Evolutionary conservation across 1,140 invertebrate species (phyloP).

Genomic region (Hermatobates lingyangjiaoensis): DNA sequence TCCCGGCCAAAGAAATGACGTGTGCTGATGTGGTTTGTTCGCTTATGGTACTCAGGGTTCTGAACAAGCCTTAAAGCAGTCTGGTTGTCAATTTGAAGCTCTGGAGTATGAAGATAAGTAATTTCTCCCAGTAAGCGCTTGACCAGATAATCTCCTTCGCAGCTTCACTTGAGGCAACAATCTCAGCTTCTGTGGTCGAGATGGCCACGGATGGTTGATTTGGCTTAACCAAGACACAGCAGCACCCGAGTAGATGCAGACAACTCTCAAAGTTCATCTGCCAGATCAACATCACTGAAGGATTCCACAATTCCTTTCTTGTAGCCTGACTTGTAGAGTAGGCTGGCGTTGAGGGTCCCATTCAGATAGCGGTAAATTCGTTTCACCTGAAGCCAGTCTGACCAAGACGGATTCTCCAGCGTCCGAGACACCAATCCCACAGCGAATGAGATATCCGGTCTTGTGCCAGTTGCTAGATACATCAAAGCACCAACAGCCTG

Average conservation of each 20-base stretch:
- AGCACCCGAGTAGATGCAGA: conserved; percentile 8
- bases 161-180: conserved; percentile 24
- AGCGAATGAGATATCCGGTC: conserved; percentile 25
- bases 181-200: conserved; percentile 26
- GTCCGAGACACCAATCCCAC: too few relatives aligned
- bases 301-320: not conserved
- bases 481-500: conserved; percentile 24
- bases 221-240: conserved; percentile 20
- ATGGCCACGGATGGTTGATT: conserved; percentile 18
- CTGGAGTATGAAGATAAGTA: not conserved
- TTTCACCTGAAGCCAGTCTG: conserved; percentile 11
- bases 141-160: conserved; percentile 24
- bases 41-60: conserved; percentile 23
- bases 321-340: conserved; percentile 1
- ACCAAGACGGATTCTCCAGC: not conserved
- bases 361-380: conserved; percentile 22
- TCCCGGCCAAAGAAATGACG: conserved; percentile 23
- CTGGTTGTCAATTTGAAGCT: conserved; percentile 21
- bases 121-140: too few relatives aligned
- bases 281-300: conserved; percentile 22
- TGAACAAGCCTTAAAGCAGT: conserved; percentile 20
- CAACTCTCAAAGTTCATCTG: conserved; percentile 17
- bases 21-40: conserved; percentile 25
- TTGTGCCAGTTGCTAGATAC: conserved; percentile 20
- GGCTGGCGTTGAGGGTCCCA: conserved; percentile 18